Base-by-base conservation (phyloP, 2,888 invertebrate genomes). In the Lithophane leautieri region DNA sequence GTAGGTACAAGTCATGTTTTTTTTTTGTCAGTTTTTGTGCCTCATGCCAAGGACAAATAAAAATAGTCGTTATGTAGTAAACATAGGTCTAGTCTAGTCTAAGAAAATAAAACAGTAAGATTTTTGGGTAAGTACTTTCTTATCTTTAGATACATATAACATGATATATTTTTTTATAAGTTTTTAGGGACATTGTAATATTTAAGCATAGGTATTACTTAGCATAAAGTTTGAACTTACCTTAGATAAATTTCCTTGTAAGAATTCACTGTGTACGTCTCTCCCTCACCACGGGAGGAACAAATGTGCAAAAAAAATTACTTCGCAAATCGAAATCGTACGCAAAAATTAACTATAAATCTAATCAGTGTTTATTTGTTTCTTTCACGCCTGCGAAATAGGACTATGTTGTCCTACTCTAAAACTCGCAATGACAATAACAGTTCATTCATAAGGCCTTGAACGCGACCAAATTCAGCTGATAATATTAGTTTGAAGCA, bases 381-480 rank as follows among this genome's bases (percentile, higher is more conserved):
- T 85, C 86, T 62, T 80, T 85, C 72, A 63, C 78, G 40, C 80
- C 42, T 50, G 40, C 0, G 52, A 56, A 73, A 4, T 63, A 42
- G 0, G 56, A n/a, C 3, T 70, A 62, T 66, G 62, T 70, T 70
- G 60, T 85, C 81, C 70, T 70, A 16, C 72, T 85, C 86, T 83
- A 52, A 22, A 25, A 34, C 42, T 52, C 6, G 12, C 16, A 22
- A 22, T 47, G 25, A 52, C 34, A 16, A 66, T 81, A 71, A 70
- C 81, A 83, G 60, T 76, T 71, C 62, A 75, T 77, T 77, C 52
- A 85, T 76, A 28, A 61, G 34, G 6, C 58, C 54, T 70, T 73
- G 86, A 86, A 86, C 73, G 82, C 84, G 54, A 63, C 54, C 25
- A 62, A 76, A 65, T 42, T 66, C 73, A 65, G 58, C 67, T 77